Base-by-base conservation (phyloP, 2,113 vertebrate genomes). In the Choloepus hoffmanni region DNA sequence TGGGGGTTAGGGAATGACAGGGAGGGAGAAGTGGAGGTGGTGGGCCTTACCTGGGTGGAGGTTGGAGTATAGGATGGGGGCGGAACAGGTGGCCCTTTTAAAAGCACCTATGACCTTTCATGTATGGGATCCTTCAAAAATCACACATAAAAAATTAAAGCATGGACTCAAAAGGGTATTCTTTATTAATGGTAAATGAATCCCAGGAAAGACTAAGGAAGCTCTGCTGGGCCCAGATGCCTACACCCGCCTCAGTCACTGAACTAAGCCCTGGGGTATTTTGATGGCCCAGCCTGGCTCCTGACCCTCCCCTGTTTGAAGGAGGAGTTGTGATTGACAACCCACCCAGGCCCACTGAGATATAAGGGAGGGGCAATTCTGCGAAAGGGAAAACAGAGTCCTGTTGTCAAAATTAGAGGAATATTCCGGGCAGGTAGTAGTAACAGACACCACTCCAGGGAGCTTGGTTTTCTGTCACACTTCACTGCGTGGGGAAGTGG, bases 401-500 rank as follows among this genome's bases (percentile, higher is more conserved):
- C 45, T 40, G 3, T 18, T 62, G 78, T 90, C 78, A 77, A 18
- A 48, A 67, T 0, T 55, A 65, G 85, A 10, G 19, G 76, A 70
- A 36, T 45, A 43, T 60, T 36, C 28, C 74, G 63, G 55, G n/a
- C 4, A 11, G 16, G 40, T 30, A 77, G 62, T 62, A 58, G 33
- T 14, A 30, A 33, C 1, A 24, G 45, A 8, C 13, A 4, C 7
- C 30, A 1, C 55, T 26, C 12, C 5, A 8, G 28, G 13, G 43
- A 55, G 24, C 43, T 23, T 68, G 21, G 15, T 28, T 82, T 68
- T 3, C 19, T 85, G 30, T 30, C 19, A 62, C 0, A 8, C n/a
- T 62, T 77, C 33, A 40, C 18, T 28, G 8, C 0, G 0, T 60
- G 21, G 48, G 24, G 12, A 10, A 9, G 14, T n/a, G 48, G 55